phyloP scores from a whole-genome alignment of 2,797 vertebrate genomes.

The Sebastes itinus region DNA sequence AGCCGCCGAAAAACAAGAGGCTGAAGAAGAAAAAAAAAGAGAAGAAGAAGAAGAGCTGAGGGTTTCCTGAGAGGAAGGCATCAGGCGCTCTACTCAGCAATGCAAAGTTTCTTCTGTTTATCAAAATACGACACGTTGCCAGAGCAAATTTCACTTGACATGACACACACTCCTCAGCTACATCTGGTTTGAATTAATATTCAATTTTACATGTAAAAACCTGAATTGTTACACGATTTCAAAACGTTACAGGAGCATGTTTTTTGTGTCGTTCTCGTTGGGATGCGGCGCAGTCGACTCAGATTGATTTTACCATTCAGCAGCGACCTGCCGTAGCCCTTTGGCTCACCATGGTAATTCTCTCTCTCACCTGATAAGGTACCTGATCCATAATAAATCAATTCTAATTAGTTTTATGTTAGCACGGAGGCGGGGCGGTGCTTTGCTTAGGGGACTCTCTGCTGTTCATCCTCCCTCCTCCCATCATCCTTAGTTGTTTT shows the following conservation, averaged over 20 bases:
- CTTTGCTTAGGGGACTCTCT: constrained; percentile 73
- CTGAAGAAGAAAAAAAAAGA: not conserved
- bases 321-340: constrained; percentile 87
- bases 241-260: not conserved
- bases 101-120: constrained; percentile 9
- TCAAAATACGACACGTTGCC: not conserved
- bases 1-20: constrained; percentile 26
- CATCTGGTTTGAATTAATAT: not conserved
- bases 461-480: not conserved
- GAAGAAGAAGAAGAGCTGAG: not conserved
- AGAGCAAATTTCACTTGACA: not conserved
- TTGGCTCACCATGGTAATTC: constrained; percentile 88
- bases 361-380: constrained; percentile 92
- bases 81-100: not conserved
- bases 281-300: constrained; percentile 76
- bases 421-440: not conserved
- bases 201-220: not conserved
- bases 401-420: constrained; percentile 93
- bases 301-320: constrained; percentile 92
- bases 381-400: constrained; percentile 95
- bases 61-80: not conserved
- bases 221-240: not conserved
- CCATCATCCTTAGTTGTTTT: constrained; percentile 44
- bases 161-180: not conserved
- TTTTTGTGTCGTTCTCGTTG: constrained; percentile 3